These are phyloP conservation scores for Caenorhabditis virilis DNA, from an alignment of 2,888 invertebrate genomes.

Conservation along the genomic window DNA sequence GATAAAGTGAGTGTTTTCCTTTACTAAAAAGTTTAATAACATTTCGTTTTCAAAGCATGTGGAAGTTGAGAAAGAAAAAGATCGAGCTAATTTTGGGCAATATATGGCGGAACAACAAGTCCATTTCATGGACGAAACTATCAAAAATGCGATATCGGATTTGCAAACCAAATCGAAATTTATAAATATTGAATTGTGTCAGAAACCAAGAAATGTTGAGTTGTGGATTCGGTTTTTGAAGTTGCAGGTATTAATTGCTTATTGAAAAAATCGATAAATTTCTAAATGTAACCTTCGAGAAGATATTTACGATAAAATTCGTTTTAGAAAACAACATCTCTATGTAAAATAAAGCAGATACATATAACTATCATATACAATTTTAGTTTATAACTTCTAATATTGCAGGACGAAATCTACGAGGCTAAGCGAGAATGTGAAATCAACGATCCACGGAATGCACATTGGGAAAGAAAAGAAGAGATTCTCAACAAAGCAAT, in stretches of 20 bases:
- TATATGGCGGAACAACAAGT: background rate
- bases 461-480: slow-evolving; percentile 5
- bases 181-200: background rate
- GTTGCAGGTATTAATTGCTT: background rate
- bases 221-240: slow-evolving; percentile 6
- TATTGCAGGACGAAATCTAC: slow-evolving; percentile 4
- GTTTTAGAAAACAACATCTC: too few species aligned
- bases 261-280: too few species aligned
- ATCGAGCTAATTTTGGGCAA: background rate
- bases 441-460: background rate
- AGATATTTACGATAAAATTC: too few species aligned
- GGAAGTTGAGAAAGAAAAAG: background rate
- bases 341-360: too few species aligned
- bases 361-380: too few species aligned
- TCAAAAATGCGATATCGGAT: slow-evolving; percentile 1
- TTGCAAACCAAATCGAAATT: background rate
- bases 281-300: too few species aligned
- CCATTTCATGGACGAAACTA: background rate
- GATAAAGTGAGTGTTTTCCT: too few species aligned
- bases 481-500: slow-evolving; percentile 9
- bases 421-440: background rate
- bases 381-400: background rate
- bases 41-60: background rate
- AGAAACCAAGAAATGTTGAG: background rate
- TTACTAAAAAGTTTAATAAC: background rate